phyloP scores from a whole-genome alignment of 2,888 invertebrate species.

The Ypsolopha sequella region DNA sequence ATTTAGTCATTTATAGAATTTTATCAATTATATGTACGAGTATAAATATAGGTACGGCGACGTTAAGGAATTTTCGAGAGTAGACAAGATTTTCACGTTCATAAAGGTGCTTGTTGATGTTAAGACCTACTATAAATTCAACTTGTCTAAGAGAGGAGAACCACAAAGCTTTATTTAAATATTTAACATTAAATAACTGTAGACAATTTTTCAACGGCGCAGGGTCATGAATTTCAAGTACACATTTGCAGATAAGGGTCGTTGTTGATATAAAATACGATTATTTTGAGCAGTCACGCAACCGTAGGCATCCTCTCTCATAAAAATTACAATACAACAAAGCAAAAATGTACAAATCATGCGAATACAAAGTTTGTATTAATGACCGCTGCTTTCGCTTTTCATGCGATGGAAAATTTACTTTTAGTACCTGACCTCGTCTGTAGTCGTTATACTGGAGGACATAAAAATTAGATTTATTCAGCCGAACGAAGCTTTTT shows the following conservation, averaged over 20 bases:
- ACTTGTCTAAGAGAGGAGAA: too few species aligned
- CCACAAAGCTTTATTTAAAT: too few species aligned
- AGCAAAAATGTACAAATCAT: conserved; percentile 52
- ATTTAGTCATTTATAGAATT: too few species aligned
- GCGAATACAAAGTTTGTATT: conserved; percentile 53
- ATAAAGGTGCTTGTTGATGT: too few species aligned
- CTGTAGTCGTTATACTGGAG: neutral
- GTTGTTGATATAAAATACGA: conserved; percentile 64
- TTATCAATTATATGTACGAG: too few species aligned
- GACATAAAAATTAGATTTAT: neutral
- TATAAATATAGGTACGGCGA: too few species aligned
- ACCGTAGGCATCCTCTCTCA: conserved; percentile 39
- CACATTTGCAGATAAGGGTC: conserved; percentile 58
- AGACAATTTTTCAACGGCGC: conserved; percentile 54
- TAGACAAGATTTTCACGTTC: too few species aligned
- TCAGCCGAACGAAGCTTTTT: too few species aligned
- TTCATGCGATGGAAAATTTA: conserved; percentile 14
- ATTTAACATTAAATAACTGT: conserved; percentile 45
- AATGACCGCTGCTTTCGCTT: conserved; percentile 40
- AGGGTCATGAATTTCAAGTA: conserved; percentile 60
- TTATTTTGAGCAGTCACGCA: conserved; percentile 58
- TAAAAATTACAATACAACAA: conserved; percentile 65
- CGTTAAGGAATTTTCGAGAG: too few species aligned
- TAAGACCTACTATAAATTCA: too few species aligned
- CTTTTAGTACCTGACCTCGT: conserved; percentile 2